These are phyloP conservation scores for Nemopilema nomurai DNA, from an alignment of 30 jellyfish, hydroid and myxozoan genomes.

Conservation along the genomic window DNA sequence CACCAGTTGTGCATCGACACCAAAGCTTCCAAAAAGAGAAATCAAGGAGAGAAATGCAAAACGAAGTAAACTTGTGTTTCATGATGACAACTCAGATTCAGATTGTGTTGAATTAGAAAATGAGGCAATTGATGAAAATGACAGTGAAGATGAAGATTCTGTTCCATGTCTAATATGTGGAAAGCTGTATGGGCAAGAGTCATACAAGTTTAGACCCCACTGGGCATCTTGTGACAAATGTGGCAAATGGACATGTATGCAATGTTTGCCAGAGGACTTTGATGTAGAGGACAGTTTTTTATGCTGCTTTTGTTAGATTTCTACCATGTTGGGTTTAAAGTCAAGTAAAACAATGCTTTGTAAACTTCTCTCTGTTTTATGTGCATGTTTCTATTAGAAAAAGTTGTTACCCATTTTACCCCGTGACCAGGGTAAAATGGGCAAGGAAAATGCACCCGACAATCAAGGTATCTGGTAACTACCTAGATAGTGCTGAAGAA, in stretches of 20 bases:
- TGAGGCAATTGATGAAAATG: slow-evolving; percentile 1
- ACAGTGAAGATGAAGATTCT: slow-evolving; percentile 37
- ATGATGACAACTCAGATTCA: neutral
- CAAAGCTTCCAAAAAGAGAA: slow-evolving; percentile 1
- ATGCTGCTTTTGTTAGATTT: slow-evolving; percentile 1
- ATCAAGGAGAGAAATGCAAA: slow-evolving; percentile 30
- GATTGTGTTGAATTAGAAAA: neutral
- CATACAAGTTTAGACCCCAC: slow-evolving; percentile 8
- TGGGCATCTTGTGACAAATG: slow-evolving; percentile 29
- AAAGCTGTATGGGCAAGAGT: slow-evolving; percentile 15
- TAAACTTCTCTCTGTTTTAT: neutral
- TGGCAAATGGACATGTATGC: slow-evolving; percentile 39
- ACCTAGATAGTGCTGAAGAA: neutral
- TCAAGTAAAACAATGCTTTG: neutral
- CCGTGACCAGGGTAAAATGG: neutral
- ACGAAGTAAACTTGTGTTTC: slow-evolving; percentile 3
- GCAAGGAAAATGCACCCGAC: neutral
- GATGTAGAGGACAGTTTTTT: slow-evolving; percentile 25
- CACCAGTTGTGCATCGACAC: neutral
- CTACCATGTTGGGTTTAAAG: slow-evolving; percentile 2
- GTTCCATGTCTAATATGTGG: slow-evolving; percentile 32
- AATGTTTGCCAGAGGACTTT: slow-evolving; percentile 31
- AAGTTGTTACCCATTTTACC: neutral
- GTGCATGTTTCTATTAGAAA: neutral
- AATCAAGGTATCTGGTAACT: neutral